Percentiles rank a stretch among this genome's conserved stretches.
Conservation (phyloP, 2,888 invertebrate species). For the Drosophila atripex region DNA sequence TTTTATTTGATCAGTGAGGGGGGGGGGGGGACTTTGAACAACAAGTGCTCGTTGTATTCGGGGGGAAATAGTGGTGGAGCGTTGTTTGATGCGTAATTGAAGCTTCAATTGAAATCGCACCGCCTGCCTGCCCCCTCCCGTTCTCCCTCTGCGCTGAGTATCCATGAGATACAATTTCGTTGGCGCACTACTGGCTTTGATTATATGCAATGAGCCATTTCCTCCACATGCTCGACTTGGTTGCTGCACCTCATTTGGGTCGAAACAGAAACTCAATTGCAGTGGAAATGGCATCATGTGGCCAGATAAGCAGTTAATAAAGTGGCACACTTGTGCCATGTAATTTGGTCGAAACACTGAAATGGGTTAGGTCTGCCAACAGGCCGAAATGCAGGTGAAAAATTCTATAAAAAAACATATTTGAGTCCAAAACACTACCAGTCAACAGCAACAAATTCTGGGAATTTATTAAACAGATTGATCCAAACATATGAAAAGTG, state of each 20-base stretch:
- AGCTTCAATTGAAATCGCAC: slow-evolving; percentile 54
- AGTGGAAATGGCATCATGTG: slow-evolving; percentile 25
- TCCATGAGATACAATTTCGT: slow-evolving; percentile 69
- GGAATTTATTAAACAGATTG: slow-evolving; percentile 12
- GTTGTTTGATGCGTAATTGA: slow-evolving; percentile 49
- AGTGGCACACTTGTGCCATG: background rate
- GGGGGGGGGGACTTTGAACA: slow-evolving; percentile 32
- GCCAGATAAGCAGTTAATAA: slow-evolving; percentile 21
- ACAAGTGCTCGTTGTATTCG: slow-evolving; percentile 58
- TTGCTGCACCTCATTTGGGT: slow-evolving; percentile 45
- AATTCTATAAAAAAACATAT: background rate
- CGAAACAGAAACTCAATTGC: slow-evolving; percentile 25
- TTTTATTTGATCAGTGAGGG: slow-evolving; percentile 45
- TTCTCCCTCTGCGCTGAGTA: slow-evolving; percentile 15
- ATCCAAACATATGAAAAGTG: background rate
- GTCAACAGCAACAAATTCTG: slow-evolving; percentile 23
- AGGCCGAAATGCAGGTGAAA: no score
- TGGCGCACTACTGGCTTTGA: slow-evolving; percentile 45
- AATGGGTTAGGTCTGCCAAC: slow-evolving; percentile 1
- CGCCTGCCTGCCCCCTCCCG: background rate
- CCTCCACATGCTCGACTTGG: slow-evolving; percentile 46
- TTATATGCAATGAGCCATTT: slow-evolving; percentile 72
- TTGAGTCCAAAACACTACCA: background rate
- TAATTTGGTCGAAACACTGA: background rate
- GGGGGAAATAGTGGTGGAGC: slow-evolving; percentile 5